Conservation (phyloP, 1,140 invertebrate species). For the Ericerus pela region DNA sequence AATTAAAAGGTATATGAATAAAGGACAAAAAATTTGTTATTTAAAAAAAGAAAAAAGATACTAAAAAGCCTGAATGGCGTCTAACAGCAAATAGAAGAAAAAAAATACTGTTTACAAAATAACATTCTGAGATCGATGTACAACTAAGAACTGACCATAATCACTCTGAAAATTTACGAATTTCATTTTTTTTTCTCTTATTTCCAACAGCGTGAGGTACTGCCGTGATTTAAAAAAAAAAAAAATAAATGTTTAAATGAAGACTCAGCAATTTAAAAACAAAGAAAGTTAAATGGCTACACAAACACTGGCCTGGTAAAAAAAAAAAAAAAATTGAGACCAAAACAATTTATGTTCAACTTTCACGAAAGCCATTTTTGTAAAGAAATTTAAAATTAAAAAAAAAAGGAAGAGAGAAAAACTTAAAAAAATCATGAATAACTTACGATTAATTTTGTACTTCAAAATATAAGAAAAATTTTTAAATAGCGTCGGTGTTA, state of each 20-base stretch:
- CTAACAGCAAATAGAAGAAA: not conserved
- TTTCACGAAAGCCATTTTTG: no score
- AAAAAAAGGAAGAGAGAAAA: not conserved
- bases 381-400: not conserved
- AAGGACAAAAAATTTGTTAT: not conserved
- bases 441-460: not conserved
- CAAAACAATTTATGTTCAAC: no score
- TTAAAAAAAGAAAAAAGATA: not conserved
- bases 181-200: no score
- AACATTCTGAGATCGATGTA: conserved; percentile 8
- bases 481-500: no score
- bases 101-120: conserved; percentile 8
- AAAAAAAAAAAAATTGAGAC: no score
- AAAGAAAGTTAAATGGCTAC: no score
- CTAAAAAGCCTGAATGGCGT: not conserved
- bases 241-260: no score
- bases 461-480: not conserved
- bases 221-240: no score
- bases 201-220: no score
- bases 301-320: no score
- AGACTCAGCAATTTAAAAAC: no score
- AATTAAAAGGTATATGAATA: not conserved
- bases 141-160: conserved; percentile 3
- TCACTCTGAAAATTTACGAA: no score
- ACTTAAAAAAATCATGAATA: not conserved